Evolutionary conservation across 2,888 invertebrate species (phyloP).

Genomic region (Dascillus cervinus): DNA sequence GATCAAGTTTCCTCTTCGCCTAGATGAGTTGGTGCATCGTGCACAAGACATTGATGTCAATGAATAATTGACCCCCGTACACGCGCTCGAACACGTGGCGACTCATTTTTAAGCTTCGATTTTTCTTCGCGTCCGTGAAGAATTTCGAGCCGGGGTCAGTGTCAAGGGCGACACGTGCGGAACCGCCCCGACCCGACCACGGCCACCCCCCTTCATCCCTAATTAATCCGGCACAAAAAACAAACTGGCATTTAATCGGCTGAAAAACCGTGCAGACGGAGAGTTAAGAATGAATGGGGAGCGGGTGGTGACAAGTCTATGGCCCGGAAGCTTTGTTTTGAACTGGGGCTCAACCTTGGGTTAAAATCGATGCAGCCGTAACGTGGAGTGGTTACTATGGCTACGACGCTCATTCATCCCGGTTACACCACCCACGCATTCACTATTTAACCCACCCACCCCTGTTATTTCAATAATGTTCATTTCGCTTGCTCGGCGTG

Average conservation of each 20-base stretch:
- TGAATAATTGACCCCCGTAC: constrained; percentile 15
- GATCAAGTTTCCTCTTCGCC: too few relatives aligned
- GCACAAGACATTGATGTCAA: constrained; percentile 13
- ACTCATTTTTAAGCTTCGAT: neutral
- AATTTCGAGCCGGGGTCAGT: neutral
- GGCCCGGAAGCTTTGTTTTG: constrained; percentile 12
- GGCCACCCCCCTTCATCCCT: neutral
- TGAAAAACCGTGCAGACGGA: too few relatives aligned
- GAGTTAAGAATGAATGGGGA: too few relatives aligned
- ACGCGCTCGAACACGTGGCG: neutral
- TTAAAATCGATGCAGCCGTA: constrained; percentile 41
- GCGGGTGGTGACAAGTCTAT: constrained; percentile 5
- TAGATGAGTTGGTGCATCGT: too few relatives aligned
- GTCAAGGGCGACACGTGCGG: neutral
- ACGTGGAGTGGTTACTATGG: constrained; percentile 42
- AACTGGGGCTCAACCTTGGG: constrained; percentile 29
- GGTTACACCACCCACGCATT: constrained; percentile 41
- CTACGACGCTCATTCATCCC: constrained; percentile 51
- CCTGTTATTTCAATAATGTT: too few relatives aligned
- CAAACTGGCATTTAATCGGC: too few relatives aligned
- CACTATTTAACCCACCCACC: constrained; percentile 10
- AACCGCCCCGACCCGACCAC: neutral
- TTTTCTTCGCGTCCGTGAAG: neutral
- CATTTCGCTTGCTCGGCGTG: too few relatives aligned
- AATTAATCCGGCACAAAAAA: too few relatives aligned